Percentiles rank a stretch among this genome's conserved stretches.
phyloP scores from a whole-genome alignment of 2,797 vertebrate species.

The Molothrus ater region DNA sequence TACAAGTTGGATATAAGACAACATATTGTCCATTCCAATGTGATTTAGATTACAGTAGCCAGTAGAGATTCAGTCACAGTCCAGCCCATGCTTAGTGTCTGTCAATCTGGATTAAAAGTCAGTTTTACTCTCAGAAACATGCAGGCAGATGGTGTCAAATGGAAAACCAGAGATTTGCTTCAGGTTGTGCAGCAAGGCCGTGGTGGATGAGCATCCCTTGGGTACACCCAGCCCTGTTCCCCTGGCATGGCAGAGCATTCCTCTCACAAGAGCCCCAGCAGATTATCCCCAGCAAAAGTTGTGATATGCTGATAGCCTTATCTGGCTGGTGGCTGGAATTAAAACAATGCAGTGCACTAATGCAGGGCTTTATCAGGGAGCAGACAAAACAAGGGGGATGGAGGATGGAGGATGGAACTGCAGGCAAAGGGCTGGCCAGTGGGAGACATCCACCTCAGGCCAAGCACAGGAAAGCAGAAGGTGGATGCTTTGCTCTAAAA shows the following conservation, averaged over 20 bases:
- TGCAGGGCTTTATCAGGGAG: background rate
- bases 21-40: background rate
- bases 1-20: background rate
- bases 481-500: background rate
- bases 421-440: background rate
- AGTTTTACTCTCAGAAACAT: background rate
- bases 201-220: background rate
- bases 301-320: background rate
- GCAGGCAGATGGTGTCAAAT: background rate
- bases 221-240: background rate
- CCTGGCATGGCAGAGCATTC: background rate
- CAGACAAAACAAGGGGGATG: conserved; percentile 14
- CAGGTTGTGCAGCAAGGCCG: background rate
- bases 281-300: background rate
- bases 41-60: background rate
- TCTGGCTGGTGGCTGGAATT: conserved; percentile 28
- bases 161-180: background rate
- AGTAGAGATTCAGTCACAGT: background rate
- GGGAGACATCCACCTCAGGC: background rate
- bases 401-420: background rate
- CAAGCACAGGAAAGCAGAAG: background rate
- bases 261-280: background rate
- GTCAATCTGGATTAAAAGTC: background rate
- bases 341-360: background rate
- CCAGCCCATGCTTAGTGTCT: background rate